phyloP scores from a whole-genome alignment of 2,888 invertebrate genomes.

The Rugalucina vietnamica region DNA sequence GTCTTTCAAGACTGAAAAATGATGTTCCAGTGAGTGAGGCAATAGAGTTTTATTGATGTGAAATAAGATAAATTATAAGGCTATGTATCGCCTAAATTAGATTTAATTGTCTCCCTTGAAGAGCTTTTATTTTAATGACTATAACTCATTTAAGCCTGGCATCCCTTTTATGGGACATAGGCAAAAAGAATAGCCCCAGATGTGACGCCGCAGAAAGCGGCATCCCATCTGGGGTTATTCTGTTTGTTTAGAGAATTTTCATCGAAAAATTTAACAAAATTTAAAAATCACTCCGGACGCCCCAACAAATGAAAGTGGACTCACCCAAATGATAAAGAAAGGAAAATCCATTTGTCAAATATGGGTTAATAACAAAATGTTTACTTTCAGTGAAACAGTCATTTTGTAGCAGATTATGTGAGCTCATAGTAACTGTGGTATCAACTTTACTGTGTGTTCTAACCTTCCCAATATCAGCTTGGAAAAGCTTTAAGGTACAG shows the following conservation, averaged over 20 bases:
- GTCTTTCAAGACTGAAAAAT: no score
- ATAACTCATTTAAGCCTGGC: no score
- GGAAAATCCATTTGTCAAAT: neutral
- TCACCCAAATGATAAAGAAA: neutral
- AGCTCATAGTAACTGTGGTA: slow-evolving; percentile 60
- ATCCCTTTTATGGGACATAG: no score
- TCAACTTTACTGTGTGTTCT: slow-evolving; percentile 69
- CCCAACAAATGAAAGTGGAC: no score
- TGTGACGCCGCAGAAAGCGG: neutral
- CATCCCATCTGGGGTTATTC: neutral
- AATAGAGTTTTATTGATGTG: no score
- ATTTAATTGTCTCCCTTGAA: no score
- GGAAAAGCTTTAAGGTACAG: slow-evolving; percentile 79
- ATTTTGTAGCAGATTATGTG: slow-evolving; percentile 56
- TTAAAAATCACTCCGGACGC: neutral
- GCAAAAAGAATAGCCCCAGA: no score
- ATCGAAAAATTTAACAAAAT: neutral
- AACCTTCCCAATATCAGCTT: slow-evolving; percentile 77
- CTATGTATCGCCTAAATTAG: no score
- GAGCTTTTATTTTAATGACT: no score
- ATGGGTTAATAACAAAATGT: no score
- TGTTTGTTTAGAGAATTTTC: neutral
- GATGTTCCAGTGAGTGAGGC: no score
- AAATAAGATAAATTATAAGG: no score
- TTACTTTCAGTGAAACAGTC: slow-evolving; percentile 65